Base-by-base conservation (phyloP, 2,113 vertebrate genomes). In the Onychorhynchus coronatus region DNA sequence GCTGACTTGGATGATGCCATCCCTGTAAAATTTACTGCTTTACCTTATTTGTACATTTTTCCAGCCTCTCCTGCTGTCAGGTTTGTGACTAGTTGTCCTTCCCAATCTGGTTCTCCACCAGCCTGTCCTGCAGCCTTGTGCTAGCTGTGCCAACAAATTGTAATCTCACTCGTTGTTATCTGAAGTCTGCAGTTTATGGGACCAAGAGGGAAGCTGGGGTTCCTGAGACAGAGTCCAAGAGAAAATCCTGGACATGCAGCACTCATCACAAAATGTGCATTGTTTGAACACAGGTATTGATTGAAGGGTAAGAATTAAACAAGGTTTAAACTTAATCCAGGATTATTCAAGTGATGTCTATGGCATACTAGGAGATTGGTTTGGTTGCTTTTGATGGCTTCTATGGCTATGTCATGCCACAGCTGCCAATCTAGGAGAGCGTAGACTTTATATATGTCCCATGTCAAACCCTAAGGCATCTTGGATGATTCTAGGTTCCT, bases 141-240 rank as follows among this genome's bases (percentile, higher is more conserved):
- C 12, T 59, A 50, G 18, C 12, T 44, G 11, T 58, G 42, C 11
- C 37, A 9, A 11, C 5, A 4, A 4, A 20, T 1, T 42, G 14
- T 52, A 52, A 62, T 11, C 16, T 70, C 20, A 28, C 21, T 80
- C 0, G 0, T 24, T 62, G 37, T 8, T 70, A 5, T 52, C n/a
- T 72, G 30, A 25, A 42, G 7, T 9, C 41, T 75, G 35, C 8
- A 70, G 22, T 46, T 83, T 56, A 37, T 79, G 76, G 16, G 78
- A 52, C 21, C 15, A n/a, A 20, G 8, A 1, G 3, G 47, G 42
- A 81, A 77, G 18, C 31, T 41, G n/a, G 6, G 2, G n/a, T 8
- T 87, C 42, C 22, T 58, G 31, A 62, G 30, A 15, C 11, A 46
- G 17, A 72, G 8, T 24, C 18, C 42, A 44, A 25, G 11, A 67